Base-by-base conservation (phyloP, 2,888 invertebrate genomes). In the Peribatodes rhomboidaria region DNA sequence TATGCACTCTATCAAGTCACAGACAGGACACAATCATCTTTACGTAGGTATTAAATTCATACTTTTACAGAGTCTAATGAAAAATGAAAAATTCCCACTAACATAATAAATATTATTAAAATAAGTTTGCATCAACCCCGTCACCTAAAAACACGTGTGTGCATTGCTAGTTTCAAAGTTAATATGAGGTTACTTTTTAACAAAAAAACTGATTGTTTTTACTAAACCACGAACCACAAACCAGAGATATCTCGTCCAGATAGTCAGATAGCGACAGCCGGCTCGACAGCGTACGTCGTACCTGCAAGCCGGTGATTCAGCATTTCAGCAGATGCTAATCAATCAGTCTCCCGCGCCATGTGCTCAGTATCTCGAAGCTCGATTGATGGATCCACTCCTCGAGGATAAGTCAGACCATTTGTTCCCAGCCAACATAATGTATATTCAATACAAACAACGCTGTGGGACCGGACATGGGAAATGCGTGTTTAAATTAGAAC, bases 371-470 rank as follows among this genome's bases (percentile, higher is more conserved):
- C 55, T 35, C 9, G 9, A 11, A 13, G 31, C 13, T 16, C 7
- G 44, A 44, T 35, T 44, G 35, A 44, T 35, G 55, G 9, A 20
- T 18, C 27, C 54, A 27, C 44, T 56, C 9, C 6, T 7, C n/a
- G 10, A 27, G 44, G 44, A 44, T 55, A 31, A 18, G 27, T 55
- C 44, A n/a, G n/a, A 31, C 27, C 55, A 33, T 54, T 31, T 42
- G 54, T 55, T 55, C 42, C 9, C 4, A 11, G 2, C 54, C 52
- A 20, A 8, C 18, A 11, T 53, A 14, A 53, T 53, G 53, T 27
- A 39, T 39, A 27, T 14, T 22, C 53, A 39, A 22, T 37, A 52
- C 18, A 52, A 52, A 22, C 10, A 14, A n/a, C 7, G 9, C 0
- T 4, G 39, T 14, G 6, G 11, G 37, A 53, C 10, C 3, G 14